Evolutionary conservation across 35 echinoderm and acorn worm genomes (phyloP), one percentile per base, ranked within the genome.

Genomic region (Ophioderma brevispina): DNA sequence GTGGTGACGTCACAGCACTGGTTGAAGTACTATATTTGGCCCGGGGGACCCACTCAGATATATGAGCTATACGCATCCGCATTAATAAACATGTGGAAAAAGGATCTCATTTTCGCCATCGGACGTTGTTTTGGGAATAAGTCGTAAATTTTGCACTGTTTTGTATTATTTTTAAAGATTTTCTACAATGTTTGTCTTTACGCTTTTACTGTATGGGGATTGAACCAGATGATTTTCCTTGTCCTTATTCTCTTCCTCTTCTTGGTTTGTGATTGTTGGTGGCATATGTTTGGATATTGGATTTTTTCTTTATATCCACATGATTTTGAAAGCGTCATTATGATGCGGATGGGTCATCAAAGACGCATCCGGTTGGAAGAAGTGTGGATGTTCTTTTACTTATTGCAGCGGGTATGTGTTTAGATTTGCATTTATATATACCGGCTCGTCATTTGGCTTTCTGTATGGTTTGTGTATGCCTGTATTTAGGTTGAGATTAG

Each of bases 401-500:
- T 25, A 86, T 86, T 6, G 0, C 15, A 1, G 0, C 56, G 10
- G 84, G 84, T 31, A 86, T n/a, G 52, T 76, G 13, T 86, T 86
- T 21, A 63, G 76, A 0, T 76, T 32, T 4, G 3, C 30, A 31
- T 86, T 10, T 1, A 86, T 70, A 32, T 86, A 76, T 10, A 86
- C 0, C 19, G 84, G 55, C n/a, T 28, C 1, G 52, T 86, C 52
- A 40, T 35, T 70, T 0, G 84, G 84, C 40, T 76, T 86, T 19
- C 31, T 36, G 84, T 76, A 86, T 37, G 63, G 84, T 30, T n/a
- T 76, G 84, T 76, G 43, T 38, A 8, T 21, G 8, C 84, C 84
- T 3, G 19, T 76, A 4, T 1, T 38, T 21, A 86, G 64, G 37
- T 75, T 21, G 15, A 86, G 52, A 0, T 32, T 86, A 31, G 28